These are phyloP conservation scores for Heloderma charlesbogerti DNA, from an alignment of 2,113 vertebrate genomes.

Conservation along the genomic window DNA sequence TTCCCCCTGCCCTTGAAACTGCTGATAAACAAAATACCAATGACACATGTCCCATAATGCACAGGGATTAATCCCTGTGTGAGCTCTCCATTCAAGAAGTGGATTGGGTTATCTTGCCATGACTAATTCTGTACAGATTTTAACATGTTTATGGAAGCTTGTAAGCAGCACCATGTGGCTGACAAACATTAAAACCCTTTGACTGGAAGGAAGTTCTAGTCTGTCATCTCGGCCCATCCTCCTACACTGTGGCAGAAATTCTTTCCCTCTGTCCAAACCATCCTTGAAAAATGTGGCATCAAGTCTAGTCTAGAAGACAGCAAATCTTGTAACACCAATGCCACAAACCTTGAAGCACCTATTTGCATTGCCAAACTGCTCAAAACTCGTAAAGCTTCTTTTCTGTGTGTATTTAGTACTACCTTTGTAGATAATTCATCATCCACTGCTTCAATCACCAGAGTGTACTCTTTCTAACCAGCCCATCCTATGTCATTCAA, in stretches of 20 bases:
- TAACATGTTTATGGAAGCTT: conserved; percentile 48
- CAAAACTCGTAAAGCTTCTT: not conserved
- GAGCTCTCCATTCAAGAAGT: not conserved
- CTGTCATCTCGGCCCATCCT: conserved; percentile 58
- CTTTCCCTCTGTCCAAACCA: conserved; percentile 54
- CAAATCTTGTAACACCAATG: conserved; percentile 34
- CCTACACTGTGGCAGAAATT: conserved; percentile 50
- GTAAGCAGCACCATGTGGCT: conserved; percentile 57
- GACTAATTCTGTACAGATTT: conserved; percentile 40
- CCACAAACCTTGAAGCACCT: conserved; percentile 44
- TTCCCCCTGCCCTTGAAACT: not conserved
- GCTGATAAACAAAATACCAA: not conserved
- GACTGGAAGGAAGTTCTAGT: conserved; percentile 61
- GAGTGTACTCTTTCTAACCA: not conserved
- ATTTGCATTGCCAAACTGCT: not conserved
- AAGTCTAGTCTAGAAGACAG: conserved; percentile 58
- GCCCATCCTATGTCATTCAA: not conserved
- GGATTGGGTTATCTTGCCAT: not conserved
- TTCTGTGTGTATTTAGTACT: conserved; percentile 3
- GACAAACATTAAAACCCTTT: conserved; percentile 41
- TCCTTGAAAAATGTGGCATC: conserved; percentile 62
- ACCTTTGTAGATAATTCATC: not conserved
- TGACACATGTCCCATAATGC: not conserved
- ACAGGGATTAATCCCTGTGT: not conserved
- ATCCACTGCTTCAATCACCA: conserved; percentile 40